These are phyloP conservation scores for Tachyglossus aculeatus DNA, from an alignment of 2,797 vertebrate genomes.

Conservation along the genomic window DNA sequence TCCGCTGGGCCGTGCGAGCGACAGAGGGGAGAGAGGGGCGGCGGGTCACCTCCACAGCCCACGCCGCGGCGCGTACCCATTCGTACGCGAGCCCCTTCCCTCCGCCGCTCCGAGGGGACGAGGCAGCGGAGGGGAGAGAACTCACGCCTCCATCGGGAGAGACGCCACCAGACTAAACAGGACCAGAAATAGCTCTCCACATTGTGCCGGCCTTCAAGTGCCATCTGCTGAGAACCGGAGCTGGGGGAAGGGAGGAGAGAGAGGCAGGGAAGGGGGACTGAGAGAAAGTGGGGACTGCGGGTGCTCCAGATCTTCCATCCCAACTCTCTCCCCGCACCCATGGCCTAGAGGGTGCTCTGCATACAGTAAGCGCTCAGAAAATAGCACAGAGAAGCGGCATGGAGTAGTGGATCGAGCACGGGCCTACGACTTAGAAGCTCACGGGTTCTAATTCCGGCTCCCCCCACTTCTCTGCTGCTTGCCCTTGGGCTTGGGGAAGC, in stretches of 20 bases:
- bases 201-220: conserved; percentile 11
- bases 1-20: too few relatives aligned
- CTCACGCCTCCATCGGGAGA: background rate
- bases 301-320: background rate
- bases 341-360: conserved; percentile 4
- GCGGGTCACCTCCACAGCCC: background rate
- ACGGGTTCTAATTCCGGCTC: too few relatives aligned
- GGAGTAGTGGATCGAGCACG: too few relatives aligned
- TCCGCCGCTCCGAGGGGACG: background rate
- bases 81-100: background rate
- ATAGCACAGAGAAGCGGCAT: too few relatives aligned
- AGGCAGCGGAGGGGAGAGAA: background rate
- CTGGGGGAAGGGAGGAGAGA: background rate
- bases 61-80: background rate
- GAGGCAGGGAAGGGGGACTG: background rate
- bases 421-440: too few relatives aligned
- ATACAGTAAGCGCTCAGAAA: background rate
- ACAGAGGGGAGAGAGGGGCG: background rate
- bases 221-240: conserved; percentile 26
- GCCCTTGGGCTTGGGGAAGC: too few relatives aligned
- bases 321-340: conserved; percentile 3
- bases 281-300: background rate
- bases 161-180: background rate
- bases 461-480: too few relatives aligned
- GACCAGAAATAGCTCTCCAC: conserved; percentile 28